phyloP scores from a whole-genome alignment of 2,113 vertebrate genomes.

The Erythrocercus mccallii region DNA sequence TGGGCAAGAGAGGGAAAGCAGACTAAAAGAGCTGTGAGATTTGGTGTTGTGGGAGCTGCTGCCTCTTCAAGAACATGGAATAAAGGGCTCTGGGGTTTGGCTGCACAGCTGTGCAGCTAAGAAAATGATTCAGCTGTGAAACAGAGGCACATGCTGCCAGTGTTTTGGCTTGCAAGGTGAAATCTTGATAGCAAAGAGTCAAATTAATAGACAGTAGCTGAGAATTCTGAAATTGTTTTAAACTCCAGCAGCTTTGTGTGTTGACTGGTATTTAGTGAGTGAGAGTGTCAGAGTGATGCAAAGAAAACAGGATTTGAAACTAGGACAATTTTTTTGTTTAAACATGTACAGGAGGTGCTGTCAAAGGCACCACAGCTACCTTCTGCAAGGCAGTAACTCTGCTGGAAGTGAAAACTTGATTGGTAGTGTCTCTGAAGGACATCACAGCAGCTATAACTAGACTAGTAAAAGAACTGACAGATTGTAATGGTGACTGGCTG shows the following conservation, averaged over 20 bases:
- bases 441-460: neutral
- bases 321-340: conserved; percentile 12
- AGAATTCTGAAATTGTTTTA: neutral
- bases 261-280: neutral
- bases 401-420: neutral
- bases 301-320: conserved; percentile 58
- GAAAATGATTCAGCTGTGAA: neutral
- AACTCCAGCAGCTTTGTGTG: neutral
- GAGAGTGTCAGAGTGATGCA: neutral
- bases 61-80: neutral
- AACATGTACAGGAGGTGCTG: neutral
- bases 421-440: neutral
- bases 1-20: neutral
- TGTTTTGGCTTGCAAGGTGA: neutral
- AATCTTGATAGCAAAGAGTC: neutral
- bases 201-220: neutral
- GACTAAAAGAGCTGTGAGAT: neutral
- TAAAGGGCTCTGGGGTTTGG: neutral
- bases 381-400: neutral
- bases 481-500: neutral
- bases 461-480: neutral
- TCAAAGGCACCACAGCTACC: neutral
- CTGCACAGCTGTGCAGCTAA: neutral
- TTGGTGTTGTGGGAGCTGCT: neutral
- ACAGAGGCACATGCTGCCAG: neutral